A percentile compares a stretch with the other conserved stretches of the same genome.
phyloP scores from a whole-genome alignment of 2,797 vertebrate genomes.

The Tadarida brasiliensis region DNA sequence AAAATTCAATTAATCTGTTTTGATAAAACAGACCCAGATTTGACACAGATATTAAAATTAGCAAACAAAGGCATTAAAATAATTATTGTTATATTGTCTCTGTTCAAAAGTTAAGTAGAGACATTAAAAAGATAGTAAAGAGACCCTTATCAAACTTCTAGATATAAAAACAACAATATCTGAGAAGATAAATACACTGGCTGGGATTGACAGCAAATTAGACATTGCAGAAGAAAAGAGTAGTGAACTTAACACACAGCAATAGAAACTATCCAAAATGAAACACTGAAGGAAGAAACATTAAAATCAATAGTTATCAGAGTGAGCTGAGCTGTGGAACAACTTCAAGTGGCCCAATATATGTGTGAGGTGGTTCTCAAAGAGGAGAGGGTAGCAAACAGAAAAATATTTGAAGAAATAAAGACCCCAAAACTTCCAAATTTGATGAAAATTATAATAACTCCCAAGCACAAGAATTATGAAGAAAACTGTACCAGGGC shows the following conservation, averaged over 20 bases:
- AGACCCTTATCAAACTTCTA: neutral
- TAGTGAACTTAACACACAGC: neutral
- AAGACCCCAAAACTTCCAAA: neutral
- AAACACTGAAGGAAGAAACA: neutral
- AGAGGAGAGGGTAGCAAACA: neutral
- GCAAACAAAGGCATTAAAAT: neutral
- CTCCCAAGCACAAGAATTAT: neutral
- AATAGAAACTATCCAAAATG: neutral
- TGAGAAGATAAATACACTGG: conserved; percentile 39
- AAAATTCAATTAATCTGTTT: neutral
- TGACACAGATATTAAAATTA: neutral
- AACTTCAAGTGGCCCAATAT: neutral
- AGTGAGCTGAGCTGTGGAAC: neutral
- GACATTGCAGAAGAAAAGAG: neutral
- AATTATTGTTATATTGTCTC: neutral
- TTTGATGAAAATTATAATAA: neutral
- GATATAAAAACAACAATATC: conserved; percentile 11
- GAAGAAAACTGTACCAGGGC: neutral
- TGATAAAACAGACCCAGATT: neutral
- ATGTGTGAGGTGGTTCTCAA: neutral
- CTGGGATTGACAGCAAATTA: neutral
- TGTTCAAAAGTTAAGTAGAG: neutral
- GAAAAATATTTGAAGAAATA: conserved; percentile 39
- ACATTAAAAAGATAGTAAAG: conserved; percentile 29
- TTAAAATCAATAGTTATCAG: neutral